Base-by-base conservation (phyloP, 2,888 invertebrate species). In the Gortyna flavago region DNA sequence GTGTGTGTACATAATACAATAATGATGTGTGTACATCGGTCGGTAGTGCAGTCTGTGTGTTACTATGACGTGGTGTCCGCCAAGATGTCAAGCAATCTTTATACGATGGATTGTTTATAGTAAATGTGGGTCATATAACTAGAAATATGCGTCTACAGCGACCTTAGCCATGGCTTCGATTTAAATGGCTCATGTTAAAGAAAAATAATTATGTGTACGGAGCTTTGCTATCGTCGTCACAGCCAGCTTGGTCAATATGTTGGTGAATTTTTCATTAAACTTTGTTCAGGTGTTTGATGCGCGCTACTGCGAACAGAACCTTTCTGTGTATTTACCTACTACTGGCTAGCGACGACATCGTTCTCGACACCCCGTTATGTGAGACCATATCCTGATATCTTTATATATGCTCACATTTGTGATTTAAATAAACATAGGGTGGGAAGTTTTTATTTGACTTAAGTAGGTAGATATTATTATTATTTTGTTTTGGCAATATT, bases 161-260 rank as follows among this genome's bases (percentile, higher is more conserved):
- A 87, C 88, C 89, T 88, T 88, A 89, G 88, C 89, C 89, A 84
- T 88, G 88, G 80, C 88, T 88, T 87, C 83, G 79, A 87, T 89
- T 77, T 84, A 85, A 80, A 86, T 81, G 85, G 82, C 84, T 69
- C 67, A 75, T 84, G 75, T 85, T 79, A 59, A 72, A 87, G 69
- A 80, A 71, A 85, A 79, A 72, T 79, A 81, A 80, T 79, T 48
- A 81, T 81, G 67, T 75, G 54, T 72, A 51, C 62, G 48, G 74
- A 72, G 77, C 70, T 77, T 77, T 64, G 66, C 57, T 68, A 54
- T 18, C 61, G 59, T 68, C 69, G 57, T 48, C 38, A 61, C 38
- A 72, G 48, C 61, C 66, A 72, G 68, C 80, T 84, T 66, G 69
- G 57, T 70, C 62, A 72, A 86, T 41, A 86, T 57, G 59, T 67